Base-by-base conservation (phyloP, 2,888 invertebrate genomes). In the Cosmorhoe ocellata region DNA sequence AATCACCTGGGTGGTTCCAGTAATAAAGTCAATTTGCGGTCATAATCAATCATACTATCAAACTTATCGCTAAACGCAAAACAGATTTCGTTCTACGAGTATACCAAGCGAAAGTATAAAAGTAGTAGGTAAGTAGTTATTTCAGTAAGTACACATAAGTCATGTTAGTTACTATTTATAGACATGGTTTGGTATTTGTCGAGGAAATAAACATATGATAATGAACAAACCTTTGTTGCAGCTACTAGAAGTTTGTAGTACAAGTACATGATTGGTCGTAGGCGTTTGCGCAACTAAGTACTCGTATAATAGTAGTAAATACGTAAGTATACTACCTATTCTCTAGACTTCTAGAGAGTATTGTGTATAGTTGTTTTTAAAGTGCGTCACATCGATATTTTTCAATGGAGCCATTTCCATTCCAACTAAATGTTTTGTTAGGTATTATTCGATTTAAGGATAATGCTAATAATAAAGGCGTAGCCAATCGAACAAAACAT, bases 151-250 rank as follows among this genome's bases (percentile, higher is more conserved):
- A 42, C 18, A n/a, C 31, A 31, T 37, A 11, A 36, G 33, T 27
- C 34, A 43, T 28, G 22, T 34, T 3, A 4, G 18, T 18, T 27
- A 13, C 32, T 33, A 14, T 24, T 10, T 27, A 10, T 13, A 24
- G 26, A 10, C 2, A n/a, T 14, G 7, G 36, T 36, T 26, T 11
- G 22, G 28, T 44, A 43, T 43, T 36, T 37, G 24, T 45, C 32
- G 26, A 39, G 38, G 38, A 46, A 38, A 39, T 39, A 46, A 46
- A 38, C 38, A 45, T 31, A 24, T 46, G 32, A 26, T 37, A 37
- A 13, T 24, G 24, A 24, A 6, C 6, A 24, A 24, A 7, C 24
- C 24, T 24, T 24, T 24, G 24, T 24, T 24, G 7, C 24, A 24
- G 9, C 24, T 6, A 12, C 37, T 37, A 27, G 24, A 12, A 24